Evolutionary conservation across 2,888 invertebrate genomes (phyloP), one percentile per base, ranked within the genome.

Genomic region (Eupithecia exiguata): DNA sequence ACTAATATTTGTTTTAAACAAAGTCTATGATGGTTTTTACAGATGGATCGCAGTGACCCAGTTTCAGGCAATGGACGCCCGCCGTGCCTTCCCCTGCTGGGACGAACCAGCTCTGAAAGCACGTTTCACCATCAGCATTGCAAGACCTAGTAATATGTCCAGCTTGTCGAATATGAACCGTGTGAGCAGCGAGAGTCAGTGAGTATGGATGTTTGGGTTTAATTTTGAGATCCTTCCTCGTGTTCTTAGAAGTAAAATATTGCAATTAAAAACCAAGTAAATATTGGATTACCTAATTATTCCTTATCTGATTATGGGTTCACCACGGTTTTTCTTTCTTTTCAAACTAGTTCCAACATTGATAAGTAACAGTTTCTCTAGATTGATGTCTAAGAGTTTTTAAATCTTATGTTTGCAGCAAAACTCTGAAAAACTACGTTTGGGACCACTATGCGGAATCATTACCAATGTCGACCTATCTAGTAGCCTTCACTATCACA

Each of bases 101-200:
- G 98, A 98, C 88, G 98, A 98, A 88, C 98, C 98, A 0, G 97
- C 97, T 0, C 89, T 97, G 69, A 98, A 98, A 87, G 98, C 98
- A 0, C 95, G 95, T 77, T 98, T 98, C 84, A 96, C 96, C 79
- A 95, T 98, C 83, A 97, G 96, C 87, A 96, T 98, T 68, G 97
- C 97, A 0, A 92, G 97, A 35, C 96, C 96, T 0, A 88, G 88
- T 69, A 96, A 96, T 83, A 96, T 98, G 96, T 95, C 96, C 40
- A 95, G 97, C 0, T 95, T 97, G 49, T 97, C 97, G 36, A 97
- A 97, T 84, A 97, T 97, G 97, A 97, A 97, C 72, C 89, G 89
- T 53, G 83, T 93, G 5, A 86, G 87, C 0, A 87, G 89, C 5
- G 89, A 93, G 74, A 89, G 89, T 38, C 95, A 96, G 96, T 96